Base-by-base conservation (phyloP, 2,113 vertebrate genomes). In the Oreocharis arfaki region DNA sequence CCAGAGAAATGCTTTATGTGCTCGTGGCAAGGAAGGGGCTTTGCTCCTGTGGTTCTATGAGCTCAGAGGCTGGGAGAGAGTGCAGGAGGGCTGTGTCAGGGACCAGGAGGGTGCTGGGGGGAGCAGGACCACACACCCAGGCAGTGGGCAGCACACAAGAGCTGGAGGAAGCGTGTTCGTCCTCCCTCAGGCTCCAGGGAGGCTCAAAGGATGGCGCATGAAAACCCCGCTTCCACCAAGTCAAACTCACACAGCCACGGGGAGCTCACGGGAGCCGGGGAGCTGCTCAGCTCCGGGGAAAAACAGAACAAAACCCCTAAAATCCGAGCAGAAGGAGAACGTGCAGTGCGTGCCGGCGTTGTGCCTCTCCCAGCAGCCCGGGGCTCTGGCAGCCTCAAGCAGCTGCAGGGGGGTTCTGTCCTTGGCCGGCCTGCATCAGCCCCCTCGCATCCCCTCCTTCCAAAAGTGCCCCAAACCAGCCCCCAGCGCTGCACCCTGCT, bases 301-400 rank as follows among this genome's bases (percentile, higher is more conserved):
- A 67, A 76, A 1, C 22, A 57, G 13, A 33, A 33, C 24, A 56
- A 47, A 68, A 1, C 4, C n/a, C 39, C 24, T 6, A 0, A 32
- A 80, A 55, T 6, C 8, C 1, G 15, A 59, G 4, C 22, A 24
- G 39, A 3, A 49, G 46, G 42, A 35, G 69, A 37, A 32, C 0
- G 0, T 1, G 30, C 1, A 1, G 50, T 28, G 15, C 1, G 1
- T 33, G 65, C 10, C 4, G 2, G 39, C 3, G 0, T 4, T 8
- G 41, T 10, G 33, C 44, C 32, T 17, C 60, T 28, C 46, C 33
- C 57, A 21, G 56, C 49, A 37, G n/a, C 46, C 26, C 1, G 12
- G n/a, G 57, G 33, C 61, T 53, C 76, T 64, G 10, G 0, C 88
- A 33, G 32, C 15, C 49, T n/a, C 15, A 0, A 10, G 1, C 19